Evolutionary conservation across 1,140 invertebrate species (phyloP), one percentile per base, ranked within the genome.

Genomic region (Mamestra configurata): DNA sequence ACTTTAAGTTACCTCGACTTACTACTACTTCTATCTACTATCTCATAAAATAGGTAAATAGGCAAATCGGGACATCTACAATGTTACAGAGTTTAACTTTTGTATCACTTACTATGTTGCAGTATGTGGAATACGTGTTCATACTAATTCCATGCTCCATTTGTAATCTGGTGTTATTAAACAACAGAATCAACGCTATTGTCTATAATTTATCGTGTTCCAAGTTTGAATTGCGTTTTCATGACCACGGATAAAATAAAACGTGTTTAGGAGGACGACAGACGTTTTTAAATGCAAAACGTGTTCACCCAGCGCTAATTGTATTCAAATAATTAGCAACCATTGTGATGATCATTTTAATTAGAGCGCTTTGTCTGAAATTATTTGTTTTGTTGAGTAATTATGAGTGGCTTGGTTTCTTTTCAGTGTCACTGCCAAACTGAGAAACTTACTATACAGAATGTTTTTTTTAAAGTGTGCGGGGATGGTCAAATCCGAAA

Each of bases 321-420:
- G 61, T 66, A 66, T 66, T 66, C 31, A 66, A 66, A 66, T 66
- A 66, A 66, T 66, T 66, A 66, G 61, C 61, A 22, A 18, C 31
- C 61, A 66, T 66, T 66, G 61, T 66, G 35, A 66, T 40, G 35
- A 66, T 20, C 61, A 66, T 66, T 66, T 40, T 40, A 66, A 66
- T 66, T 66, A 66, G n/a, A 66, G 1, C 31, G 18, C n/a, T 66
- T 64, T 66, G 61, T 66, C 15, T 49, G 13, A 49, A 49, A 4
- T 49, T 49, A 49, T 66, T 66, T 66, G 27, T 27, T 57, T 11
- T 24, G 53, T 40, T 37, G 18, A 66, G 4, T 6, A 20, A 20
- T 40, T 66, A n/a, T n/a, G n/a, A n/a, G n/a, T n/a, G n/a, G n/a
- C n/a, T n/a, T n/a, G n/a, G 37, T 66, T 7, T 66, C 11, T 20